Evolutionary conservation across 2,888 invertebrate genomes (phyloP), one percentile per base, ranked within the genome.

Genomic region (Polymixis flavicincta): DNA sequence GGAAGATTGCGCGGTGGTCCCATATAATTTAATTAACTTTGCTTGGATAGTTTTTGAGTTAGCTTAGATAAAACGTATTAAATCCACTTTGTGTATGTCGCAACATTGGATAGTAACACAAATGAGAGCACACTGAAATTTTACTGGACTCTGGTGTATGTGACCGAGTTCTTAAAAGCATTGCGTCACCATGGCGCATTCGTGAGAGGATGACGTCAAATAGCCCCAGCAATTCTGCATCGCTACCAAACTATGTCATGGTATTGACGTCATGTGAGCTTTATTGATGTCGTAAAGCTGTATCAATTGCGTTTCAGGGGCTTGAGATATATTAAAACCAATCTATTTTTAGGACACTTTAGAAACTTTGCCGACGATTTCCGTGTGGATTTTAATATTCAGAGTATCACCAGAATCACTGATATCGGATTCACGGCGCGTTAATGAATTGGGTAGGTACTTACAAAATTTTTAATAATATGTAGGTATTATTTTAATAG

Each of bases 211-310:
- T 73, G 78, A 73, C 78, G 78, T 78, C 78, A 78, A 25, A 17
- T 55, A 32, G 6, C 19, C 45, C 59, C 32, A 59, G 19, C 45
- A 55, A 61, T 55, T 55, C 71, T 60, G 52, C 59, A 73, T 73
- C 50, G 17, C 32, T 66, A 52, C 55, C 54, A 32, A 78, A 78
- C 54, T 73, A 73, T 73, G 78, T 66, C 65, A 78, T 78, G 42
- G 55, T 6, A 22, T 25, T 78, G 78, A 78, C 78, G 73, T 73
- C 78, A 78, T 55, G 25, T 14, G 19, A 42, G 9, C 32, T 73
- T 57, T 59, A 74, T 74, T 67, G 42, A n/a, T 45, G 48, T 42
- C 28, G 9, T 57, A 50, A 50, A 54, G 54, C 59, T 72, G 80
- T 28, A 60, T 61, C 65, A 73, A 78, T 73, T 55, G 32, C 55